These are phyloP conservation scores for Sanderia malayensis DNA, from an alignment of 30 jellyfish, hydroid and myxozoan genomes.

Conservation along the genomic window DNA sequence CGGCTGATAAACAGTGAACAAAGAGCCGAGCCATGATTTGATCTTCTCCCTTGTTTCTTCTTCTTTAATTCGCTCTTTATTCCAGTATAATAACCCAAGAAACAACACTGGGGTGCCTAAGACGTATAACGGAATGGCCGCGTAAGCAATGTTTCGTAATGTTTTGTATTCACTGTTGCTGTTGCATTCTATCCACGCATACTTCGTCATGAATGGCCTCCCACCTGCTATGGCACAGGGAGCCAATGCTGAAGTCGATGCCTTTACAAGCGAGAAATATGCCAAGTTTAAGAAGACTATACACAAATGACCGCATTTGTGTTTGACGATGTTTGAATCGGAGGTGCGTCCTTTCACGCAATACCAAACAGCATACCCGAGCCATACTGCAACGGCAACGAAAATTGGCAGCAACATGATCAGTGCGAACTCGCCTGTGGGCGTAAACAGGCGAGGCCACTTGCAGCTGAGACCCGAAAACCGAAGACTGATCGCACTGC, in stretches of 20 bases:
- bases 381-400: conserved; percentile 3
- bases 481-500: conserved; percentile 49
- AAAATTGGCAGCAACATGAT: conserved; percentile 42
- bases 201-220: conserved; percentile 25
- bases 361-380: background rate
- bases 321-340: background rate
- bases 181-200: conserved; percentile 47
- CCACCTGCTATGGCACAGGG: conserved; percentile 30
- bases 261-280: conserved; percentile 51
- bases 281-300: conserved; percentile 48
- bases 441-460: conserved; percentile 28
- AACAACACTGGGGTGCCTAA: conserved; percentile 51
- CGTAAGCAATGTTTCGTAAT: background rate
- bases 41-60: conserved; percentile 27
- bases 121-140: conserved; percentile 31
- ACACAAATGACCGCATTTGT: conserved; percentile 23
- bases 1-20: conserved; percentile 32
- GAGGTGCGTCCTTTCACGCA: conserved; percentile 14
- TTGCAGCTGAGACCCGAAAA: conserved; percentile 34
- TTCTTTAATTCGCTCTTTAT: conserved; percentile 17
- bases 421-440: conserved; percentile 14
- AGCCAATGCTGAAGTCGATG: conserved; percentile 24
- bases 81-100: conserved; percentile 22
- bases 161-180: background rate
- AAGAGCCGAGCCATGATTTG: conserved; percentile 53